phyloP scores from a whole-genome alignment of 2,113 vertebrate genomes.

The Brachypodius melanocephalos region DNA sequence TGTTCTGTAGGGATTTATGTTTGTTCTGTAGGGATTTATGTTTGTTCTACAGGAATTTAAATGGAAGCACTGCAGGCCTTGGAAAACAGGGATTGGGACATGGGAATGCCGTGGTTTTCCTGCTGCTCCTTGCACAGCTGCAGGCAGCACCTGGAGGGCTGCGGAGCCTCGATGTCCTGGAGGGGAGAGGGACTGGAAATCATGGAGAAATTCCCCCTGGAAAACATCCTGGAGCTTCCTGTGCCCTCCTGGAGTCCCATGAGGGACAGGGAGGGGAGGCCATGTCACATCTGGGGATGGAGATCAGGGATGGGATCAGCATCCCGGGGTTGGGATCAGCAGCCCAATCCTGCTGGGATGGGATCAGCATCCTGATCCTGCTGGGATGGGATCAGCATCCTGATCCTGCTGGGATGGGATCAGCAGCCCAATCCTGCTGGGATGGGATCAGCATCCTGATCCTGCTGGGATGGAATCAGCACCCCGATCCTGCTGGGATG shows the following conservation, averaged over 20 bases:
- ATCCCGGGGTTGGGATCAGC: no score
- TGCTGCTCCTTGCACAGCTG: constrained; percentile 13
- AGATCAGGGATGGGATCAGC: neutral
- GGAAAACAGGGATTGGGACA: constrained; percentile 45
- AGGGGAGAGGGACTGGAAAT: neutral
- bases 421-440: neutral
- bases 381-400: no score
- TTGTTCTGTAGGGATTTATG: neutral
- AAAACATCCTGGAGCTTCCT: neutral
- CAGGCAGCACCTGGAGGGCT: neutral
- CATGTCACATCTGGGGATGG: accelerated
- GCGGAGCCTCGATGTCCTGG: neutral
- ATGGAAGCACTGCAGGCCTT: neutral
- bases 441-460: neutral
- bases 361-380: no score
- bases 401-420: no score
- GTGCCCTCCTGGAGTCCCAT: accelerated
- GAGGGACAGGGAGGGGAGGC: neutral
- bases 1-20: neutral
- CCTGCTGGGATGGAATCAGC: neutral
- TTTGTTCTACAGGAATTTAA: neutral
- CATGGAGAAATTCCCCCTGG: neutral
- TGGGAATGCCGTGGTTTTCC: constrained; percentile 14
- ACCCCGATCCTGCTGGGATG: no score
- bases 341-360: no score